Evolutionary conservation across 2,113 vertebrate species (phyloP).

Genomic region (Daphoenositta chrysoptera): DNA sequence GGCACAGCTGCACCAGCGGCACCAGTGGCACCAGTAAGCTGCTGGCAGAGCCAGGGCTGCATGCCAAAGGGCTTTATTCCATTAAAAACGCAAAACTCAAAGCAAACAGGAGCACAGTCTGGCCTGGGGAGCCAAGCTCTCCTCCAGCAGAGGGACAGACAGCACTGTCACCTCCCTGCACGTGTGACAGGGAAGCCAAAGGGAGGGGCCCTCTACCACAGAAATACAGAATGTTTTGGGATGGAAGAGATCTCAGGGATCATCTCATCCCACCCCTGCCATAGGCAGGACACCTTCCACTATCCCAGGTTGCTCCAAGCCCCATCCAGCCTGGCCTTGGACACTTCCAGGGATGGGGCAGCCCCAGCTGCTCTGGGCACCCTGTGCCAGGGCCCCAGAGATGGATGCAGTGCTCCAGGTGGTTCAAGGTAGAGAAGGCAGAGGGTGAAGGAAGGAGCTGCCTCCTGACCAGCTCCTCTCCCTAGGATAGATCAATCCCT

Average conservation of each 20-base stretch:
- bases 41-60: neutral
- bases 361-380: neutral
- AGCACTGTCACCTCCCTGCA: neutral
- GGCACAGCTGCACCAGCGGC: neutral
- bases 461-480: neutral
- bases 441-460: neutral
- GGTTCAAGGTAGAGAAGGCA: neutral
- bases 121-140: neutral
- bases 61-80: neutral
- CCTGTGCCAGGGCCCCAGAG: neutral
- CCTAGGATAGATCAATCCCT: neutral
- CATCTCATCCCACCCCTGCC: fast-evolving
- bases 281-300: neutral
- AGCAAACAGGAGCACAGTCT: neutral
- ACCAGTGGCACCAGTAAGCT: neutral
- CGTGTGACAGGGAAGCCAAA: fast-evolving
- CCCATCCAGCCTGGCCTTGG: fast-evolving
- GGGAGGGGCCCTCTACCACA: neutral
- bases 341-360: neutral
- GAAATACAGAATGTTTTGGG: neutral
- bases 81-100: neutral
- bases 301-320: neutral
- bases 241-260: neutral
- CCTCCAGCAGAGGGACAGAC: neutral
- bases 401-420: neutral